Evolutionary conservation across 2,113 vertebrate genomes (phyloP).

Genomic region (Candoia aspera): DNA sequence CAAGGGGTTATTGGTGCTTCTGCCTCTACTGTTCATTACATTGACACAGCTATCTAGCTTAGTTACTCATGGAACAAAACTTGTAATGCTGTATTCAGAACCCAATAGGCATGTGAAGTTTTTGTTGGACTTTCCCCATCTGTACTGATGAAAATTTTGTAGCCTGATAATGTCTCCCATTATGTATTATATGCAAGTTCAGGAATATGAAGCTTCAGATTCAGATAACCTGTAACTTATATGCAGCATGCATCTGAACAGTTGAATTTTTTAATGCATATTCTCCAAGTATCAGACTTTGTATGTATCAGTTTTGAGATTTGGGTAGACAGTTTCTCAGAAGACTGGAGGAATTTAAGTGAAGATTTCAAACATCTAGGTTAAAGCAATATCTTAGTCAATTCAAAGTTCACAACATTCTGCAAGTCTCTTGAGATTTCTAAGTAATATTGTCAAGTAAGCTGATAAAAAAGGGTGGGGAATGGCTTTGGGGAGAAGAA

Average conservation of each 20-base stretch:
- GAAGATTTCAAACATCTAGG: neutral
- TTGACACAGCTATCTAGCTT: neutral
- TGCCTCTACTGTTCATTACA: neutral
- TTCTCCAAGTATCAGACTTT: neutral
- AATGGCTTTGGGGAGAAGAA: neutral
- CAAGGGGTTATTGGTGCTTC: neutral
- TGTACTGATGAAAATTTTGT: neutral
- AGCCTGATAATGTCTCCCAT: neutral
- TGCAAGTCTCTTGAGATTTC: neutral
- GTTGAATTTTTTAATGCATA: neutral
- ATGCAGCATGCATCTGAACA: neutral
- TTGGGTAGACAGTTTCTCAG: neutral
- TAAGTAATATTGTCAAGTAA: neutral
- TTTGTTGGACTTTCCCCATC: neutral
- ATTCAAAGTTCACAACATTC: neutral
- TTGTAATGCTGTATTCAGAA: neutral
- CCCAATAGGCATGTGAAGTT: neutral
- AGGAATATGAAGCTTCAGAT: neutral
- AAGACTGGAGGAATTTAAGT: neutral
- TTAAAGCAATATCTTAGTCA: neutral
- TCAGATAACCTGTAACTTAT: neutral
- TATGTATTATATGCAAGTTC: neutral
- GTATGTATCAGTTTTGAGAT: neutral
- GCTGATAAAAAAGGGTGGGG: neutral
- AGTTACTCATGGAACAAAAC: too few relatives aligned